phyloP scores from a whole-genome alignment of 2,113 vertebrate genomes.

The Benitochromis conjunctus region DNA sequence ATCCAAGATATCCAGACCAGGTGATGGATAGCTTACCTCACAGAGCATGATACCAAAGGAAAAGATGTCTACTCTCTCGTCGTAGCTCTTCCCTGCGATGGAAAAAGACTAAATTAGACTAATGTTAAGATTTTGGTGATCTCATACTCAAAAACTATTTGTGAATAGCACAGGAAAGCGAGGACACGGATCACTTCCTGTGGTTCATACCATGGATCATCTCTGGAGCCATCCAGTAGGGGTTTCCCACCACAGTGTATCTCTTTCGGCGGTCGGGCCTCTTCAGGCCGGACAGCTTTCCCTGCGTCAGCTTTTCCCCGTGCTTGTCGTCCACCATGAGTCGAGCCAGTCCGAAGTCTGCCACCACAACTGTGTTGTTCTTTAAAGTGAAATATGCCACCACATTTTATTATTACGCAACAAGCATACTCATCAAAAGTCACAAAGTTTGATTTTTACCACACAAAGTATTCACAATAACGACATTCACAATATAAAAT shows the following conservation, averaged over 20 bases:
- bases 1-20: background rate
- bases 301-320: constrained; percentile 69
- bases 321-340: constrained; percentile 92
- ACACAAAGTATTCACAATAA: background rate
- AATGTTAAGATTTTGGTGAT: background rate
- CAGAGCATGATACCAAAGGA: constrained; percentile 98
- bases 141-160: background rate
- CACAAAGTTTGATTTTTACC: background rate
- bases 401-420: background rate
- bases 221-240: constrained; percentile 99
- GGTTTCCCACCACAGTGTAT: constrained; percentile 98
- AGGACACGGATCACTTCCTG: background rate
- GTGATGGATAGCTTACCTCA: constrained; percentile 77
- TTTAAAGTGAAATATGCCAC: background rate
- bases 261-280: constrained; percentile 90
- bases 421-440: background rate
- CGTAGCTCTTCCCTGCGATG: constrained; percentile 86
- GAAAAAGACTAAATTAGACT: background rate
- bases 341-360: constrained; percentile 90
- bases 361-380: constrained; percentile 88
- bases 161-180: background rate
- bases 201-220: constrained; percentile 93
- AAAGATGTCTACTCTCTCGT: constrained; percentile 97
- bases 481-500: background rate
- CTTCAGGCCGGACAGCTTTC: constrained; percentile 82